Evolutionary conservation across 2,113 vertebrate species (phyloP), one percentile per base, ranked within the genome.

Genomic region (Callionymus lyra): DNA sequence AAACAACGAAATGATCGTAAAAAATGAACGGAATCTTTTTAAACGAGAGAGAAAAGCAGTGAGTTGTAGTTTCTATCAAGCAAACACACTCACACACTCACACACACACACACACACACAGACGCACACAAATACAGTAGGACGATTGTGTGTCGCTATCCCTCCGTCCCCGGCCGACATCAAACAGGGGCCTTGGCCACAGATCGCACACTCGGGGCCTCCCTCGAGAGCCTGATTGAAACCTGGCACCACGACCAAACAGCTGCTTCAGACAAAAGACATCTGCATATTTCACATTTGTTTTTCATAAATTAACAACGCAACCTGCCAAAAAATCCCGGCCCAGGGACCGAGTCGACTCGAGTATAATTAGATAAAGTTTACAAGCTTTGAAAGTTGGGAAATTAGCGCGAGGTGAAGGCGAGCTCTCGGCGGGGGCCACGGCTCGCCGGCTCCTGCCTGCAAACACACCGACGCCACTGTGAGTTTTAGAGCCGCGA

Each of bases 281-380:
- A 97, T 96, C 94, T 97, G 92, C 93, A 96, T 95, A 95, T 93
- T 91, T 95, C 89, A 91, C 87, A 93, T 94, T 95, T 94, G 92
- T 92, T 94, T 94, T 97, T 93, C 91, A 96, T 96, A 94, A 97
- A 95, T 96, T 93, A 95, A 91, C 91, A 86, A 87, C 77, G 77
- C 90, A 94, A 91, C 88, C 91, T 92, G 91, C 90, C 92, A 96
- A 89, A 89, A 74, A 74, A n/a, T n/a, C 57, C 89, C 81, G 86
- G 85, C 84, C 84, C 81, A 87, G 87, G 87, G 88, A 90, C 86
- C 88, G 85, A 79, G 84, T 66, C 38, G 79, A 76, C 87, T 77
- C 81, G 83, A 82, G 85, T 79, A 69, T 92, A 93, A 92, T 94
- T 93, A 94, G 88, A 86, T 89, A 86, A 95, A 94, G 91, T 94